Base-by-base conservation (phyloP, 2,888 invertebrate genomes). In the Drosophila macrothrix region DNA sequence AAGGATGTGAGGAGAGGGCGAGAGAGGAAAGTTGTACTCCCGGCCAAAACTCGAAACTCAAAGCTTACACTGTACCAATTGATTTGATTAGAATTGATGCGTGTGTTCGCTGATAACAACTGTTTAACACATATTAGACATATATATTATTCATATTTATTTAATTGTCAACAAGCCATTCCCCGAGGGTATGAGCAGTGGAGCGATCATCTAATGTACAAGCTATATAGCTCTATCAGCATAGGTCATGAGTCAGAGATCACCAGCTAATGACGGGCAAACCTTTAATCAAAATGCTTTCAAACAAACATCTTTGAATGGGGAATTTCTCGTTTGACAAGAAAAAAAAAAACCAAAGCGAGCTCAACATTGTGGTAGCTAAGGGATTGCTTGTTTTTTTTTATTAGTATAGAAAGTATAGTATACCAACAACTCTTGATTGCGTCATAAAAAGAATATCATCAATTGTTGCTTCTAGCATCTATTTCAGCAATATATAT, bases 281-380 rank as follows among this genome's bases (percentile, higher is more conserved):
- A 69, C 31, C n/a, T 53, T 31, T 28, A 28, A 37, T 49, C 5
- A 33, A 16, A 43, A 10, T 46, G 33, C 43, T 31, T 4, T 28
- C 54, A 71, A 71, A 56, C 50, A 61, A 55, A 55, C 16, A 35
- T 50, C 37, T 58, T 46, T 41, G 3, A 16, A 33, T 1, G 66
- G 75, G 64, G 78, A 76, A 71, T 75, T 76, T 72, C 72, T 41
- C 61, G 76, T 76, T 80, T 69, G 59, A 55, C 37, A 14, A 56
- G 46, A 63, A 74, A 35, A 31, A 22, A 31, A 54, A 25, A 41
- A 35, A 50, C 56, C 41, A 16, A 70, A 46, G 6, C 28, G 28
- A 46, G 3, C 53, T 33, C 22, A 41, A n/a, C 41, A 22, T 22
- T 22, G n/a, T 41, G 10, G n/a, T 41, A 5, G 22, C 2, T 43